Conservation (phyloP, 2,113 vertebrate genomes). For the Notiomystis cincta region DNA sequence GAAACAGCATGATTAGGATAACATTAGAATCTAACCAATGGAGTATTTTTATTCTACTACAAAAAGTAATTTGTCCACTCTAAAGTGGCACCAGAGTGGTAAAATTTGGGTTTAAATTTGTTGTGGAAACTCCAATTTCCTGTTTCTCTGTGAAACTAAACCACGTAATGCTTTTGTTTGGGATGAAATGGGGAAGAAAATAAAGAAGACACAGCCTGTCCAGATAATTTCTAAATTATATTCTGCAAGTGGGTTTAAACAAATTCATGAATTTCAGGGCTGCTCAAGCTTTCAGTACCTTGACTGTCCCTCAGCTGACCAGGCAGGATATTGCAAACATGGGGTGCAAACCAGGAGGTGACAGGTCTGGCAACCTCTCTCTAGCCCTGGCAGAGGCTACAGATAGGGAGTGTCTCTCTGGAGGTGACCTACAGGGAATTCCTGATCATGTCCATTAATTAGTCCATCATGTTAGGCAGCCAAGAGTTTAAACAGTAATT, state of each 20-base stretch:
- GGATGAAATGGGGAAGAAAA: background rate
- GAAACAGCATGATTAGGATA: background rate
- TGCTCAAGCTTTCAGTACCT: background rate
- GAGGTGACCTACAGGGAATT: accelerated
- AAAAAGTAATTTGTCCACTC: background rate
- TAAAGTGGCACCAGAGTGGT: background rate
- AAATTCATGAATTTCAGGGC: background rate
- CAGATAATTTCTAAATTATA: background rate
- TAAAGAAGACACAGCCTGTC: background rate
- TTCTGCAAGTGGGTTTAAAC: background rate
- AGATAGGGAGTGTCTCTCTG: background rate
- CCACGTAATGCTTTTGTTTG: background rate
- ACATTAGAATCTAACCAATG: background rate
- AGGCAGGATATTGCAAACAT: background rate
- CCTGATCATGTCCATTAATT: background rate
- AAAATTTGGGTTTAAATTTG: background rate
- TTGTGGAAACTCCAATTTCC: background rate
- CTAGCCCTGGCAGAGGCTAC: background rate
- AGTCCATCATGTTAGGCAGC: background rate
- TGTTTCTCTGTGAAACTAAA: background rate
- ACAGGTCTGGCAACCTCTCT: background rate
- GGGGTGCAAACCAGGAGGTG: background rate
- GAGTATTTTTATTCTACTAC: background rate
- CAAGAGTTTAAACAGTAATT: background rate
- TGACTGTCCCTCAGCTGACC: background rate